Conservation (phyloP, 2,797 vertebrate genomes). For the Amblyraja radiata region DNA sequence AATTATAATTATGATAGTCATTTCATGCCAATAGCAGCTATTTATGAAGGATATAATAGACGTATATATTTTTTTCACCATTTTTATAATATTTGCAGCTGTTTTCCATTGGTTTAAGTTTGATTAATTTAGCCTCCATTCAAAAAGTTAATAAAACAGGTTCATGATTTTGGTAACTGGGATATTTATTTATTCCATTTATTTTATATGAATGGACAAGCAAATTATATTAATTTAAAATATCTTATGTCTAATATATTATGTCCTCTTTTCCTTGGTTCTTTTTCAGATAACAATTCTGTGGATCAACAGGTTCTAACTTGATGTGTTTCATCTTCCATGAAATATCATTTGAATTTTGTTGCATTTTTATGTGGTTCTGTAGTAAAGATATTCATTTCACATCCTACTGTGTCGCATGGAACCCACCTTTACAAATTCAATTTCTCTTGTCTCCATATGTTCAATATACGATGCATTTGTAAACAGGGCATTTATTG, state of each 20-base stretch:
- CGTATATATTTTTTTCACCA: neutral
- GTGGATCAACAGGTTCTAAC: constrained; percentile 93
- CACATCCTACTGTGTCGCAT: constrained; percentile 60
- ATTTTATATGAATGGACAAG: constrained; percentile 26
- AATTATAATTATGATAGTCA: neutral
- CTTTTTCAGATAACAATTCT: constrained; percentile 88
- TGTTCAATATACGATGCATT: constrained; percentile 51
- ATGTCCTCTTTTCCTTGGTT: constrained; percentile 65
- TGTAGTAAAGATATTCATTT: constrained; percentile 53
- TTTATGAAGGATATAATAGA: neutral
- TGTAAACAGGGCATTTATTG: constrained; percentile 48
- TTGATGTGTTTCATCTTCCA: constrained; percentile 59
- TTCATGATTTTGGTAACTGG: neutral
- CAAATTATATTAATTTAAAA: constrained; percentile 40
- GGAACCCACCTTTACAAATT: constrained; percentile 46
- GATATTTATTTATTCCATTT: neutral
- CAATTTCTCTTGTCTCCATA: constrained; percentile 56
- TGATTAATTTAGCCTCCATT: neutral
- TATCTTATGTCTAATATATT: constrained; percentile 59
- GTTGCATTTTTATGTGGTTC: constrained; percentile 57
- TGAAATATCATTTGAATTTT: constrained; percentile 57
- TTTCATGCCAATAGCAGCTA: neutral
- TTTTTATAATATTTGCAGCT: neutral
- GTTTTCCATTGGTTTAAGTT: neutral
- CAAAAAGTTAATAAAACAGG: neutral